Percentiles rank a stretch among this genome's conserved stretches.
Conservation (phyloP, 1,140 invertebrate genomes). For the Asbolus verrucosus region DNA sequence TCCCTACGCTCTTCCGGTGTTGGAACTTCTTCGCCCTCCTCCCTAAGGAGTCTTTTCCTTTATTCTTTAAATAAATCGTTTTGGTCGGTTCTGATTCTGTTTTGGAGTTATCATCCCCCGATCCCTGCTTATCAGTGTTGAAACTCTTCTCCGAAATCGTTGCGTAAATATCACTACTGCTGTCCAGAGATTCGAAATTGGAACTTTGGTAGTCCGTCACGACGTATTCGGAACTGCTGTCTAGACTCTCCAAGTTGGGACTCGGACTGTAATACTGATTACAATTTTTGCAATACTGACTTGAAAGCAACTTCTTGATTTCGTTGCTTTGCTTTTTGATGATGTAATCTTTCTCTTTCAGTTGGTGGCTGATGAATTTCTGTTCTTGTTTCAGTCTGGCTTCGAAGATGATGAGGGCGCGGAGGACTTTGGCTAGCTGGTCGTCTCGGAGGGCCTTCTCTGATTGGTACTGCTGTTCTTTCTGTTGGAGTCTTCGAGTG, state of each 20-base stretch:
- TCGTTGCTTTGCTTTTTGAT: conserved; percentile 78
- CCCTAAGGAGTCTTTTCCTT: conserved; percentile 68
- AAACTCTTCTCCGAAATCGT: conserved; percentile 68
- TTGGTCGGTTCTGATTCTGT: conserved; percentile 62
- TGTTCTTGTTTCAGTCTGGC: conserved; percentile 80
- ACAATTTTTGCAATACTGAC: conserved; percentile 71
- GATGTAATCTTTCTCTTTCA: conserved; percentile 78
- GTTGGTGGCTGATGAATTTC: conserved; percentile 75
- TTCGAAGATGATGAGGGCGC: conserved; percentile 77
- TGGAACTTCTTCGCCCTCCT: conserved; percentile 69
- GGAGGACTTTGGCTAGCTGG: conserved; percentile 75
- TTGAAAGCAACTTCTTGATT: conserved; percentile 70
- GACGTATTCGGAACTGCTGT: conserved; percentile 70
- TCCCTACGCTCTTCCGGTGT: conserved; percentile 67
- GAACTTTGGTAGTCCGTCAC: conserved; percentile 63
- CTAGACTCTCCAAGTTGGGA: conserved; percentile 70
- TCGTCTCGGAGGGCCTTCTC: conserved; percentile 74
- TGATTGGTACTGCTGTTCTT: conserved; percentile 71
- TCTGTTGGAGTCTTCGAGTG: conserved; percentile 71
- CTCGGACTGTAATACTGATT: conserved; percentile 68
- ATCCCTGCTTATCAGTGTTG: conserved; percentile 54
- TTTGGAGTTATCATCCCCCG: too few species aligned
- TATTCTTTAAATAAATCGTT: conserved; percentile 74
- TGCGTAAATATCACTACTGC: conserved; percentile 71
- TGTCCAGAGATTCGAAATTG: conserved; percentile 68